Conservation (phyloP, 92 coral and sea anemone genomes). For the Galaxea fascicularis region DNA sequence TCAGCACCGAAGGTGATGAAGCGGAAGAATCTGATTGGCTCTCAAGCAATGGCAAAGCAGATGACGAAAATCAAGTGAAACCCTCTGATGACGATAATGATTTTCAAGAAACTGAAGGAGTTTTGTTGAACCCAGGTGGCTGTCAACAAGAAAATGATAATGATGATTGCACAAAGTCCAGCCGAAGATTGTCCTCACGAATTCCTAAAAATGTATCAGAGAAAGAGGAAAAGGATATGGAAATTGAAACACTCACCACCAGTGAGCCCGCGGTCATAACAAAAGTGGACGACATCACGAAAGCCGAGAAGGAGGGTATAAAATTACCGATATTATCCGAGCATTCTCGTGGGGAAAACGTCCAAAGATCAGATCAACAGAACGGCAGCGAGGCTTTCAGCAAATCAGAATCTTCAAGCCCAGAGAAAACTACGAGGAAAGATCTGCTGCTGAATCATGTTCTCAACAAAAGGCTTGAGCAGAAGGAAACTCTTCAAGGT, state of each 20-base stretch:
- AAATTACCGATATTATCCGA: constrained; percentile 5
- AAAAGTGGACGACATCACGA: neutral
- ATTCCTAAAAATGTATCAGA: neutral
- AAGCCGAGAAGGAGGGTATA: neutral
- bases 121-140: neutral
- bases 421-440: neutral
- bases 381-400: neutral
- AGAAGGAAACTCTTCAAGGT: neutral
- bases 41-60: neutral
- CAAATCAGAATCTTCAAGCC: neutral
- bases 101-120: neutral
- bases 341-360: neutral
- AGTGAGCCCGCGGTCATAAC: neutral
- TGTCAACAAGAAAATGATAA: neutral
- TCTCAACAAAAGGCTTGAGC: neutral
- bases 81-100: neutral
- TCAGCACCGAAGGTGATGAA: neutral
- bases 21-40: neutral
- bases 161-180: neutral
- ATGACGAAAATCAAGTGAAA: neutral
- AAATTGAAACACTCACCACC: neutral
- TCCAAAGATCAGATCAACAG: neutral
- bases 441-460: neutral
- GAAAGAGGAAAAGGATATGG: neutral
- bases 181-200: neutral